Evolutionary conservation across 1,140 invertebrate species (phyloP), one percentile per base, ranked within the genome.

Genomic region (Leptinotarsa defecta): DNA sequence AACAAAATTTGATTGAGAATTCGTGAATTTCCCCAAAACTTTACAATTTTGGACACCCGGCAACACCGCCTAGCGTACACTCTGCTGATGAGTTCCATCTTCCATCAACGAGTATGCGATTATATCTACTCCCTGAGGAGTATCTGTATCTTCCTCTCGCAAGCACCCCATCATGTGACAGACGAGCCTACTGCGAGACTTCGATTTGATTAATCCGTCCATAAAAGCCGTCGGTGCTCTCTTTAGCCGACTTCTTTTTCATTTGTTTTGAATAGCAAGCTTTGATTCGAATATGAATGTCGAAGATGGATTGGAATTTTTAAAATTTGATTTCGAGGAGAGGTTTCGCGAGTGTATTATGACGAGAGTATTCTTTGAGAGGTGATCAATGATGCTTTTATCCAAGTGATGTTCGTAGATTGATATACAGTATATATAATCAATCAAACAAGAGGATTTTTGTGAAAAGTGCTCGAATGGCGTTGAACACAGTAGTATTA

Each of bases 81-180:
- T 57, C 52, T 57, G 52, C n/a, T 57, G 52, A 57, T 57, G 52
- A 57, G 52, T 57, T 57, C 52, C 11, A 57, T 57, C 52, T 57
- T 57, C 17, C 52, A 57, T 57, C 52, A 57, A 19, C 52, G 52
- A 57, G 52, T 57, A 57, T 57, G 52, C 52, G 52, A 57, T 57
- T 57, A 57, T 17, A 57, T 57, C 52, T n/a, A 4, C 15, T 57
- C 52, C 52, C 52, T 13, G 15, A 57, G 17, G 52, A 19, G 52
- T 57, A 57, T 57, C 4, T 19, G 52, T 57, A 15, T 4, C 52
- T 57, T 57, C 52, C 4, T 57, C 52, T 57, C 6, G 52, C 52
- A 57, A n/a, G n/a, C 52, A 57, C 52, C 3, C n/a, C n/a, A 13
- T 57, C 15, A 19, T 13, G 52, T 57, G 52, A 57, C 52, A 57